These are phyloP conservation scores for Drosophila kambysellisi DNA, from an alignment of 2,888 invertebrate species.

Conservation along the genomic window DNA sequence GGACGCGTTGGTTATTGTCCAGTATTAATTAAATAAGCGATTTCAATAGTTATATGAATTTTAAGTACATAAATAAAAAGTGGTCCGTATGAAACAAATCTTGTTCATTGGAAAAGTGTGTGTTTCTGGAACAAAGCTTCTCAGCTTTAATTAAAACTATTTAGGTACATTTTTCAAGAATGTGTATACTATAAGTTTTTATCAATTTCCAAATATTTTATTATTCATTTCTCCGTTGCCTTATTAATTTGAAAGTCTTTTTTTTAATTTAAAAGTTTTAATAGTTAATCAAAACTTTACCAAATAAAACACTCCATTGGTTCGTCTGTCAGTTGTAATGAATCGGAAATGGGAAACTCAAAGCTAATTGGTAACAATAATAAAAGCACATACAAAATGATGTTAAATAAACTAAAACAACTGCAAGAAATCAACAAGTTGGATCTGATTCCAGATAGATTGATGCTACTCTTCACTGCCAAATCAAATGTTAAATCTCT, in stretches of 20 bases:
- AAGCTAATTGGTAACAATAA: too few relatives aligned
- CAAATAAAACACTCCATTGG: too few relatives aligned
- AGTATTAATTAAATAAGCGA: background rate
- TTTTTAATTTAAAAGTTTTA: too few relatives aligned
- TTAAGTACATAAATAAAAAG: too few relatives aligned
- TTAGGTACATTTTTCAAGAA: background rate
- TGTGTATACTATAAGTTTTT: too few relatives aligned
- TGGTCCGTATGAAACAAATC: background rate
- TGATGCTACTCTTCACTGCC: background rate
- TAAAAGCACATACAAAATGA: background rate
- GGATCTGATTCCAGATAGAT: background rate
- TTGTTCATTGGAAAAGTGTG: background rate
- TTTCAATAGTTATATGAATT: background rate
- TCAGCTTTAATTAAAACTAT: too few relatives aligned
- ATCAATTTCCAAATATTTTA: too few relatives aligned
- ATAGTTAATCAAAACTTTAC: too few relatives aligned
- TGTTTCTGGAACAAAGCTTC: background rate
- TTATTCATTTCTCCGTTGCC: too few relatives aligned
- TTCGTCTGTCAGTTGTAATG: too few relatives aligned
- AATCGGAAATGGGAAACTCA: background rate
- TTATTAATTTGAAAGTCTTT: too few relatives aligned
- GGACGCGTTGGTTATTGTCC: background rate
- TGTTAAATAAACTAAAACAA: background rate
- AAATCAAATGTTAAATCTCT: constrained; percentile 18
- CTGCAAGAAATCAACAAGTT: background rate